Base-by-base conservation (phyloP, 2,888 invertebrate species). In the Rotaria magnacalcarata region DNA sequence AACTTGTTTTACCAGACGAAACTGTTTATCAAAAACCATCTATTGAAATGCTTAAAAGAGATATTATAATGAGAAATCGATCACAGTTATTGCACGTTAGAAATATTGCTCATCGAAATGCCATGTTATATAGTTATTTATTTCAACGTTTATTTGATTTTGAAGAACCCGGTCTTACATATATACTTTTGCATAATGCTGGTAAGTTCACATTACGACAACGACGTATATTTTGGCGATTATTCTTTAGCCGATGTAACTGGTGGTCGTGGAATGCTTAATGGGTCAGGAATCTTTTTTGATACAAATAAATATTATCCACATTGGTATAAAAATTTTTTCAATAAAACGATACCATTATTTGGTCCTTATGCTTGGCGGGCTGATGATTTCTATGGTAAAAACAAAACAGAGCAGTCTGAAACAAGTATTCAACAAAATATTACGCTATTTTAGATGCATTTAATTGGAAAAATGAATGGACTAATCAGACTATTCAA, bases 81-180 rank as follows among this genome's bases (percentile, higher is more conserved):
- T 97, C 97, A 0, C 95, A 95, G 47, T 91, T 98, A 89, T 92
- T 97, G 87, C 96, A 97, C 92, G 92, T 97, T 87, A 97, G 97
- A 91, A 97, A 97, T 91, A 94, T 97, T 94, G 97, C 97, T n/a
- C 92, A 97, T 90, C 96, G 95, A 90, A 92, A 97, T 88, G 96
- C 96, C 0, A 97, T 96, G 91, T 97, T 95, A 91, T 97, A 95
- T 95, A 88, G 88, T 87, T 89, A 89, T 86, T 89, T 90, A 84
- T 89, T 89, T 84, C 90, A 89, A 85, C 88, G 88, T 85, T 88
- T 89, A 85, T 90, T 89, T 87, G 88, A 88, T 34, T 88, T 90
- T 88, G 87, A 90, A 89, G 97, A 97, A 92, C 97, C 97, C 0
- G 97, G 97, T 86, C 95, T 98, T 94, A 96, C 97, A 96, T 97